Evolutionary conservation across 1,140 invertebrate genomes (phyloP).

Genomic region (Triops longicaudatus): DNA sequence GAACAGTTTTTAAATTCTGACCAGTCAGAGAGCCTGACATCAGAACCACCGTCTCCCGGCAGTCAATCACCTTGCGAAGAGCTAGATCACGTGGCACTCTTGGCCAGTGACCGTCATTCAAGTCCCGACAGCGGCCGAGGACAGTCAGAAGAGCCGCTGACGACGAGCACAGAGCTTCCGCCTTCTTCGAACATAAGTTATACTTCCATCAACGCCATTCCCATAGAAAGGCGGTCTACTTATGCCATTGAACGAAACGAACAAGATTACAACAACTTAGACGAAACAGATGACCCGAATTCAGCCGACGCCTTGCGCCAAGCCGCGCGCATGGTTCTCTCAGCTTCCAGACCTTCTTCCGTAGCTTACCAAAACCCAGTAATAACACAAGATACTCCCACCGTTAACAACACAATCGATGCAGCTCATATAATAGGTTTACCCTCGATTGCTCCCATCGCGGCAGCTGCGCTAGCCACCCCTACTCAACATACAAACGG

Average conservation of each 20-base stretch:
- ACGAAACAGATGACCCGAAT: slow-evolving; percentile 21
- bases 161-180: slow-evolving; percentile 5
- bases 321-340: slow-evolving; percentile 1
- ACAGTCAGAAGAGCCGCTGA: slow-evolving; percentile 24
- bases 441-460: background rate
- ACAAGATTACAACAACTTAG: background rate
- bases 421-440: slow-evolving; percentile 26
- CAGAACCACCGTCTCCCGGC: background rate
- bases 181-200: slow-evolving; percentile 13
- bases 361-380: slow-evolving; percentile 6
- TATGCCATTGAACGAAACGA: slow-evolving; percentile 13
- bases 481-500: background rate
- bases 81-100: background rate
- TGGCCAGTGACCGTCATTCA: slow-evolving; percentile 18
- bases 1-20: slow-evolving; percentile 1
- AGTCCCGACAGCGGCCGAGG: slow-evolving; percentile 25
- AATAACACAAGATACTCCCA: background rate
- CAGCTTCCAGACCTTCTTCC: background rate
- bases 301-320: slow-evolving; percentile 20
- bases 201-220: background rate
- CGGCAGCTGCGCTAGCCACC: background rate
- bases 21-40: background rate
- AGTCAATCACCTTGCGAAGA: background rate
- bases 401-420: background rate
- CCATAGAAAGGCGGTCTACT: background rate